phyloP scores from a whole-genome alignment of 2,797 vertebrate species.

The Sciurus carolinensis region DNA sequence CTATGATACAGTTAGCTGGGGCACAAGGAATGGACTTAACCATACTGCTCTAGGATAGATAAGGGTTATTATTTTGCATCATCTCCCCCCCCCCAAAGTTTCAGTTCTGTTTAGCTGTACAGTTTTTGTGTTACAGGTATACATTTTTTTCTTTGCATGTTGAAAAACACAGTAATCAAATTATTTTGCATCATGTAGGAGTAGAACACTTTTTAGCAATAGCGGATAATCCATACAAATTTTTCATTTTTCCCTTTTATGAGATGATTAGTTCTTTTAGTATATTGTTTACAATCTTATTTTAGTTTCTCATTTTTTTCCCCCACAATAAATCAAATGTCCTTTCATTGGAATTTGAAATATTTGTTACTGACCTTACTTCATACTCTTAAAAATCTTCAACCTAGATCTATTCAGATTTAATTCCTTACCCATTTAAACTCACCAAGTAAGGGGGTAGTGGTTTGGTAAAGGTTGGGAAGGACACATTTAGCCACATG shows the following conservation, averaged over 20 bases:
- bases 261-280: background rate
- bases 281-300: background rate
- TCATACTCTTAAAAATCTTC: background rate
- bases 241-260: background rate
- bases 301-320: background rate
- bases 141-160: background rate
- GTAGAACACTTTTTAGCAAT: background rate
- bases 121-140: background rate
- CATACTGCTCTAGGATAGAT: background rate
- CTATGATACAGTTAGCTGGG: background rate
- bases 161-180: slow-evolving; percentile 3
- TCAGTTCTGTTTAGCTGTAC: background rate
- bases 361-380: background rate
- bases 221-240: background rate
- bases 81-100: background rate
- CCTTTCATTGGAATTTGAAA: background rate
- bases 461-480: slow-evolving; percentile 44
- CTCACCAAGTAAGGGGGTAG: slow-evolving; percentile 36
- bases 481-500: background rate
- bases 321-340: background rate
- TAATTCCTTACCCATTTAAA: background rate
- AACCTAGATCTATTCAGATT: background rate
- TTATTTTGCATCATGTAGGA: background rate
- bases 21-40: background rate
- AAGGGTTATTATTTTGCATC: background rate